Evolutionary conservation across 2,113 vertebrate species (phyloP).

Genomic region (Syrrhaptes paradoxus): DNA sequence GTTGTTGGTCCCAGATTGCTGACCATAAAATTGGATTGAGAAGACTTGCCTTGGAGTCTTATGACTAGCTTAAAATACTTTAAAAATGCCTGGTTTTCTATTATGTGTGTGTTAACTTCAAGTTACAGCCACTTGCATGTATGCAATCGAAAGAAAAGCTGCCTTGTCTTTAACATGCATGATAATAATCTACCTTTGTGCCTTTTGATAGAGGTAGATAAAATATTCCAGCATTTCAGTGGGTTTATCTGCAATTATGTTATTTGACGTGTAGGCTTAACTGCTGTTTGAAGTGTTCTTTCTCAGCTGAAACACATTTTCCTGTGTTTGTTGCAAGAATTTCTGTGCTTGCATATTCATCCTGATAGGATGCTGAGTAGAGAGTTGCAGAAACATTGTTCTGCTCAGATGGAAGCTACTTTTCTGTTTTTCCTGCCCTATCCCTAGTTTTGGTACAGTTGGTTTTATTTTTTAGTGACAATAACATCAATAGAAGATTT

Average conservation of each 20-base stretch:
- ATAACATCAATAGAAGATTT: neutral
- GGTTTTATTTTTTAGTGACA: neutral
- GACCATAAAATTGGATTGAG: neutral
- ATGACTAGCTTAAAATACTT: neutral
- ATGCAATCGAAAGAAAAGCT: neutral
- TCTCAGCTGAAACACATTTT: neutral
- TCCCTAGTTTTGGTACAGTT: neutral
- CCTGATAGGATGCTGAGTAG: neutral
- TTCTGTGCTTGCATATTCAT: slow-evolving; percentile 16
- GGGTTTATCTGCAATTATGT: neutral
- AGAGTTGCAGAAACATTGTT: neutral
- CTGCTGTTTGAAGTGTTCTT: slow-evolving; percentile 44
- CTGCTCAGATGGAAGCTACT: neutral
- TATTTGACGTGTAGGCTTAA: neutral
- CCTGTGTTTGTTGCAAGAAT: slow-evolving; percentile 45
- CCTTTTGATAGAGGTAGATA: neutral
- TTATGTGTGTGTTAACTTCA: neutral
- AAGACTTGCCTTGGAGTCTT: neutral
- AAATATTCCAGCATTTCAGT: neutral
- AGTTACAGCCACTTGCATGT: neutral
- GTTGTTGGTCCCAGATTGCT: neutral
- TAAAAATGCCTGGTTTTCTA: neutral
- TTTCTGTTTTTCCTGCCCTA: neutral
- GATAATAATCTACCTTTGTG: neutral
- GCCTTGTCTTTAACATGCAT: neutral